A percentile compares a stretch with the other conserved stretches of the same genome.
Conservation (phyloP, 2,888 invertebrate genomes). For the Salticus scenicus region DNA sequence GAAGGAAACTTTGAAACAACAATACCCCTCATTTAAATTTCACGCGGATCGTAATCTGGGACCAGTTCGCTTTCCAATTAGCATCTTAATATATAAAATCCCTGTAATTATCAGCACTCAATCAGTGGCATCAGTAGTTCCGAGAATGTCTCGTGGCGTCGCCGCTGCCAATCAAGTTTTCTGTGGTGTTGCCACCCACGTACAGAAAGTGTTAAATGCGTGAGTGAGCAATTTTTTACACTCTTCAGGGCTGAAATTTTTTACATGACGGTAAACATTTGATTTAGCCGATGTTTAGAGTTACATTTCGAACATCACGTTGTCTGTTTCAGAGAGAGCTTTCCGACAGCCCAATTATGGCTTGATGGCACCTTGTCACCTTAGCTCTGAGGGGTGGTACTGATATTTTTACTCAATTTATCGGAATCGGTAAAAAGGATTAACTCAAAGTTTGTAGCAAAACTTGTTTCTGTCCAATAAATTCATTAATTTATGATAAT, state of each 20-base stretch:
- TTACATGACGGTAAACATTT: conserved; percentile 46
- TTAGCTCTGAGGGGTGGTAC: not conserved
- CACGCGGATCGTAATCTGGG: not conserved
- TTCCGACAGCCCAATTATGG: not conserved
- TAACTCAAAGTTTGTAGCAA: too few species aligned
- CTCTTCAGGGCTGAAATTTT: not conserved
- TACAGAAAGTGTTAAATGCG: conserved; percentile 19
- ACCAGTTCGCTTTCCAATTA: conserved; percentile 40
- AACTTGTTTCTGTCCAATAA: too few species aligned
- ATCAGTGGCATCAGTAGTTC: conserved; percentile 27
- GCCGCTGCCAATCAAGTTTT: conserved; percentile 55
- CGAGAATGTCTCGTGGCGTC: conserved; percentile 39
- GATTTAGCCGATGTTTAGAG: conserved; percentile 30
- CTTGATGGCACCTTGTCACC: not conserved
- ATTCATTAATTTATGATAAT: too few species aligned
- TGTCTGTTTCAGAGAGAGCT: not conserved
- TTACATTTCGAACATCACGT: conserved; percentile 27
- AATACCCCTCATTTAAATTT: not conserved
- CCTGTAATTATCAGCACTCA: conserved; percentile 44
- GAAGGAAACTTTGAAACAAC: not conserved
- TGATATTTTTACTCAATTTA: not conserved
- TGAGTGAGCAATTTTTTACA: conserved; percentile 20
- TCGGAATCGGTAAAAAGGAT: too few species aligned
- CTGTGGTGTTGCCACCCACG: conserved; percentile 56
- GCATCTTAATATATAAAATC: conserved; percentile 48